A percentile compares a stretch with the other conserved stretches of the same genome.
These are phyloP conservation scores for Bactericera cockerelli DNA, from an alignment of 1,140 invertebrate genomes.

Conservation along the genomic window DNA sequence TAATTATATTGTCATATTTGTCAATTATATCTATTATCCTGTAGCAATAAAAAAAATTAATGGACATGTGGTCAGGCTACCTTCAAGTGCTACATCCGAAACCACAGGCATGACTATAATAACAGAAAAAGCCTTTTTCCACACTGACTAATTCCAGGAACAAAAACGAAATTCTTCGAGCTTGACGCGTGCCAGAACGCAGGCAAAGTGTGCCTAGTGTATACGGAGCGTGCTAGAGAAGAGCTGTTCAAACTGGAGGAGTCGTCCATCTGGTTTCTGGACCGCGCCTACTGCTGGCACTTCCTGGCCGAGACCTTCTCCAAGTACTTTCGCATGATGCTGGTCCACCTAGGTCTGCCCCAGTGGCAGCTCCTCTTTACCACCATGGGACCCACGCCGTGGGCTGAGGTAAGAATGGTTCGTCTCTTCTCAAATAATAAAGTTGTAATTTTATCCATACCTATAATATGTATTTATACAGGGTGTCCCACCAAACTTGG, in stretches of 20 bases:
- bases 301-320: conserved; percentile 69
- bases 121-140: no score
- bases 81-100: no score
- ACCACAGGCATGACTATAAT: no score
- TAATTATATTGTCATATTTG: no score
- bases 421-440: no score
- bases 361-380: conserved; percentile 76
- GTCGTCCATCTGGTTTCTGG: conserved; percentile 46
- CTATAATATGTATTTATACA: no score
- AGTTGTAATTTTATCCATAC: no score
- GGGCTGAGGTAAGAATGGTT: conserved; percentile 68
- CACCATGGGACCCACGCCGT: conserved; percentile 55
- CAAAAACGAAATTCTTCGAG: conserved; percentile 39
- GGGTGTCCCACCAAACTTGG: no score
- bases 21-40: no score
- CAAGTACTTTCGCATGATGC: conserved; percentile 69
- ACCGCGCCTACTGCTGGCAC: conserved; percentile 47
- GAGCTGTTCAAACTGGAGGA: conserved; percentile 16
- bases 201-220: conserved; percentile 34
- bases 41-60: no score
- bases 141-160: conserved; percentile 28
- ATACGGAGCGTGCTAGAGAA: conserved; percentile 23
- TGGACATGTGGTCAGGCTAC: no score
- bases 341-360: conserved; percentile 76
- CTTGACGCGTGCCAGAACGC: conserved; percentile 41